A percentile compares a stretch with the other conserved stretches of the same genome.
These are phyloP conservation scores for Erpobdella octoculata DNA, from an alignment of 2,888 invertebrate species.

Conservation along the genomic window DNA sequence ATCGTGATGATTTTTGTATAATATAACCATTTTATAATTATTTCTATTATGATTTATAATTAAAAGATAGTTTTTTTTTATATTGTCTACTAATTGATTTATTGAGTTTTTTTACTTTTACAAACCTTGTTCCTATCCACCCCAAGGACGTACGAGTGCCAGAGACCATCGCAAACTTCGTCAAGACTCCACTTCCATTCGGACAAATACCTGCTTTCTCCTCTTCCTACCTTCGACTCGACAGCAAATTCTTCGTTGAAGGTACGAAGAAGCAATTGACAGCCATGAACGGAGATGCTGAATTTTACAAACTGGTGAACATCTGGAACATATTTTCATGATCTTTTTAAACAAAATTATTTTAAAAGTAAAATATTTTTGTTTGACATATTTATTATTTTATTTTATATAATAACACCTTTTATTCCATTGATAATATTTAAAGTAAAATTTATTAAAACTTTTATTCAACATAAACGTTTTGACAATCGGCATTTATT, in stretches of 20 bases:
- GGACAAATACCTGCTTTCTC: slow-evolving; percentile 65
- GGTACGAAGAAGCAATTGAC: neutral
- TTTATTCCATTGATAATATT: no score
- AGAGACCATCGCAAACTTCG: slow-evolving; percentile 87
- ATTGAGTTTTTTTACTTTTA: neutral
- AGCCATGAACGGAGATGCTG: neutral
- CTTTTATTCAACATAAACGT: no score
- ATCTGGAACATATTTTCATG: no score
- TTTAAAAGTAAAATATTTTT: no score
- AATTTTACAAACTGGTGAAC: neutral
- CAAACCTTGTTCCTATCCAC: slow-evolving; percentile 53
- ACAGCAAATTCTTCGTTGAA: neutral
- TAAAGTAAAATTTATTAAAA: no score
- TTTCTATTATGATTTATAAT: neutral
- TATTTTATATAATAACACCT: no score
- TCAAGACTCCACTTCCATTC: slow-evolving; percentile 97
- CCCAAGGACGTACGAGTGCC: slow-evolving; percentile 95
- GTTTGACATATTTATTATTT: no score
- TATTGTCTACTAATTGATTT: neutral
- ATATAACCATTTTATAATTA: neutral
- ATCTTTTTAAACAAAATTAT: no score
- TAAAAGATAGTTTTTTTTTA: neutral
- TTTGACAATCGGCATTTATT: no score
- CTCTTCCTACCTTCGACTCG: neutral
- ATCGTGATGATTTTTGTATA: no score